These are phyloP conservation scores for Microctenopoma lineatum DNA, from an alignment of 2,797 vertebrate genomes.

Conservation along the genomic window DNA sequence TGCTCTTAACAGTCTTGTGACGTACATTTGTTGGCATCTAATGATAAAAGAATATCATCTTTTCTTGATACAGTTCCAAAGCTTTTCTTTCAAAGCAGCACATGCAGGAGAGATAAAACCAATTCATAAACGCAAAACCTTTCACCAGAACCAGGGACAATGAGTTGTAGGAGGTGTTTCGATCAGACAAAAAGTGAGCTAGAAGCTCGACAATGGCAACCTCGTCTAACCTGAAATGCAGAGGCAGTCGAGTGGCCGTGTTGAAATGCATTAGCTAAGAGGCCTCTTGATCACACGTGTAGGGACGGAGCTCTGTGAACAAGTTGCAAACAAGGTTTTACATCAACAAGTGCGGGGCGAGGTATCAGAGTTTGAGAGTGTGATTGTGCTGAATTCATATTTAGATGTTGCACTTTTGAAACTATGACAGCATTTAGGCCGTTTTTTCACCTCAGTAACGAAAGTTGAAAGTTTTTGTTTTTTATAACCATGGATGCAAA, in stretches of 20 bases:
- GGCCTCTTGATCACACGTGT: slow-evolving; percentile 27
- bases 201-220: slow-evolving; percentile 10
- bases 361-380: not conserved
- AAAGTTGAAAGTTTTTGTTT: too few relatives aligned
- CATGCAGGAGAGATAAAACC: not conserved
- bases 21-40: slow-evolving; percentile 4
- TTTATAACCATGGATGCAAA: too few relatives aligned
- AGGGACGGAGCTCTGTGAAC: slow-evolving; percentile 2
- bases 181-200: not conserved
- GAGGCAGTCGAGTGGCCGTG: slow-evolving; percentile 30
- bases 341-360: slow-evolving; percentile 3
- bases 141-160: not conserved
- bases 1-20: not conserved
- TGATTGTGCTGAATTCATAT: not conserved
- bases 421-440: too few relatives aligned
- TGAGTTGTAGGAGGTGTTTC: not conserved
- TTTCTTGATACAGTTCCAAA: not conserved
- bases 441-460: too few relatives aligned
- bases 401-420: too few relatives aligned
- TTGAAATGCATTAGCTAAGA: slow-evolving; percentile 39
- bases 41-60: not conserved
- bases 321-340: slow-evolving; percentile 21
- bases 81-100: too few relatives aligned
- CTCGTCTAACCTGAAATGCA: slow-evolving; percentile 20
- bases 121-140: not conserved